Conservation (phyloP, 2,888 invertebrate species). For the Acleris laterana region DNA sequence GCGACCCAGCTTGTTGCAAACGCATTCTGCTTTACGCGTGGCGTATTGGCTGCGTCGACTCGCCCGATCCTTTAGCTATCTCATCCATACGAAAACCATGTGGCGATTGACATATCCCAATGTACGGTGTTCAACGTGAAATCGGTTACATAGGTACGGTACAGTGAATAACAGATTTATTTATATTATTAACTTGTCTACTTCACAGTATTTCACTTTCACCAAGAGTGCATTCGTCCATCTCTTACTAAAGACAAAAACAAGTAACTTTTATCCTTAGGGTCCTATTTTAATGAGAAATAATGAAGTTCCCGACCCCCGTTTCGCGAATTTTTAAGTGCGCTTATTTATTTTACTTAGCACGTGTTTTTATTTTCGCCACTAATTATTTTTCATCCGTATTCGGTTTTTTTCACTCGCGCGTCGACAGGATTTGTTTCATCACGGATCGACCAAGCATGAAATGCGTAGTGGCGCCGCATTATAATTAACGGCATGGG, state of each 20-base stretch:
- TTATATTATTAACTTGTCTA: conserved; percentile 57
- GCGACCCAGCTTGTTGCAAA: conserved; percentile 55
- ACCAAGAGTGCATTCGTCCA: conserved; percentile 66
- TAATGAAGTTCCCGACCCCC: conserved; percentile 76
- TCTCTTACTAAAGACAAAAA: conserved; percentile 75
- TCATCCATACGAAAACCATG: not conserved
- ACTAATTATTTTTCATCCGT: conserved; percentile 43
- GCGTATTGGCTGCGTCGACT: conserved; percentile 6
- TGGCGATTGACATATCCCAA: too few species aligned
- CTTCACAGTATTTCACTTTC: conserved; percentile 53
- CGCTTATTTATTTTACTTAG: conserved; percentile 79
- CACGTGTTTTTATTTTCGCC: conserved; percentile 65
- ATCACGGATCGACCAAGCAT: conserved; percentile 20
- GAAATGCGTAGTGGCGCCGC: conserved; percentile 8
- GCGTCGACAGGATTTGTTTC: conserved; percentile 26
- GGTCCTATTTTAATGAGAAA: conserved; percentile 78
- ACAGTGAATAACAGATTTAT: conserved; percentile 38
- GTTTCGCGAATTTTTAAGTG: conserved; percentile 77
- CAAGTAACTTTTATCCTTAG: conserved; percentile 75
- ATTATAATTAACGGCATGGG: conserved; percentile 22
- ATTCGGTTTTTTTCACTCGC: conserved; percentile 39
- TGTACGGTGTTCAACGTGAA: too few species aligned
- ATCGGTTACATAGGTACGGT: too few species aligned
- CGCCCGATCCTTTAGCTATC: not conserved
- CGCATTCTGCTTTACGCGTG: conserved; percentile 56